Evolutionary conservation across 2,797 vertebrate species (phyloP).

Genomic region (Macropodus opercularis): DNA sequence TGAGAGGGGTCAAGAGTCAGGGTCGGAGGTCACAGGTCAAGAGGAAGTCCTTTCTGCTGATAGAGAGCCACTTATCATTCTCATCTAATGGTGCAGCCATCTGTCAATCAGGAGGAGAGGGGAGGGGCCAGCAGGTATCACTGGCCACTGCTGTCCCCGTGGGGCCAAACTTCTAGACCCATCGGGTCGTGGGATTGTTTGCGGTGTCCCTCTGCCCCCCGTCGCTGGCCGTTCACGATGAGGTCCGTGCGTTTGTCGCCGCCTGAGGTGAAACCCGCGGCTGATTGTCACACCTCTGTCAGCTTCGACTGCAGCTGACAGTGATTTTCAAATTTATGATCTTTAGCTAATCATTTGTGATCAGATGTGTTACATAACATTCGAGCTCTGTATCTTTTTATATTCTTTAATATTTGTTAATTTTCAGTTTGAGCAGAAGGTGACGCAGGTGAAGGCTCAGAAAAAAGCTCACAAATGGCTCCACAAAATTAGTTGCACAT

Average conservation of each 20-base stretch:
- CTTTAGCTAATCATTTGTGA: too few species aligned
- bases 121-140: conserved; percentile 76
- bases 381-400: too few species aligned
- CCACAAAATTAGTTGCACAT: too few species aligned
- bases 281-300: too few species aligned
- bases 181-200: conserved; percentile 69
- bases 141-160: conserved; percentile 61
- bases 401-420: too few species aligned
- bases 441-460: too few species aligned
- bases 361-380: too few species aligned
- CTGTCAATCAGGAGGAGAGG: conserved; percentile 90
- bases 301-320: too few species aligned
- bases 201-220: conserved; percentile 19
- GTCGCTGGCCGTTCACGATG: conserved; percentile 8
- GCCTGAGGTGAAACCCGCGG: too few species aligned
- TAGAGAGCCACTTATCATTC: conserved; percentile 92
- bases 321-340: too few species aligned
- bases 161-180: conserved; percentile 34
- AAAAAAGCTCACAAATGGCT: too few species aligned
- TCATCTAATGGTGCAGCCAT: conserved; percentile 93
- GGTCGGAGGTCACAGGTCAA: conserved; percentile 88
- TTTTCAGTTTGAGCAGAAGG: too few species aligned
- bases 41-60: conserved; percentile 91
- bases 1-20: conserved; percentile 90
- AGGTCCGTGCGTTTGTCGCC: not conserved